These are phyloP conservation scores for Strongylocentrotus purpuratus DNA, from an alignment of 35 echinoderm and acorn worm genomes.

Conservation along the genomic window DNA sequence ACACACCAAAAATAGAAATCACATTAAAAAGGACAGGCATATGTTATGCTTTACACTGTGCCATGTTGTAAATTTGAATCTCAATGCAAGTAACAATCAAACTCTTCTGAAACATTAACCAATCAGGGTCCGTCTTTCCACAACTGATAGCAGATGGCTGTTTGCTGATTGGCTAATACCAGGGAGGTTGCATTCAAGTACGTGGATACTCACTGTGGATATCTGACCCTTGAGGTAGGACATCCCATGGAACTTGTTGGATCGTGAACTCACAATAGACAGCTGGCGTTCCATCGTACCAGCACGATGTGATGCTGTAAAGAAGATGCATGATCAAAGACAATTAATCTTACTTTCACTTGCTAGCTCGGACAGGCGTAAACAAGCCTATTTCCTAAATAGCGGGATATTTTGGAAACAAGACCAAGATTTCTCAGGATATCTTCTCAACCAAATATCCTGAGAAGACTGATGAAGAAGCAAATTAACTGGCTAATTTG, in stretches of 20 bases:
- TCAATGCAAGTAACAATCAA: not conserved
- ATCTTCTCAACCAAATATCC: no score
- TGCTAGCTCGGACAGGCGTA: no score
- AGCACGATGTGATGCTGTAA: conserved; percentile 38
- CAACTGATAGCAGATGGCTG: not conserved
- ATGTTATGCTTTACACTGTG: no score
- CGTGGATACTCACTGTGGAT: conserved; percentile 59
- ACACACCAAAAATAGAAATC: no score
- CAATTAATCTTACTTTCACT: not conserved
- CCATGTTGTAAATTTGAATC: not conserved
- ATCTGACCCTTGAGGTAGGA: conserved; percentile 59
- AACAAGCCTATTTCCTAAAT: no score
- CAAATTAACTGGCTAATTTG: no score
- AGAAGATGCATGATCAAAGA: not conserved
- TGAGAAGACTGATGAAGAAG: no score
- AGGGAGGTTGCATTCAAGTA: not conserved
- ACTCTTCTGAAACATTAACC: not conserved
- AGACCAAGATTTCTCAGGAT: no score
- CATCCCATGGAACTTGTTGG: conserved; percentile 60
- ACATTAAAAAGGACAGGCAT: no score
- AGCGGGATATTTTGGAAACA: no score
- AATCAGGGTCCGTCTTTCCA: not conserved
- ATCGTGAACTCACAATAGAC: conserved; percentile 62
- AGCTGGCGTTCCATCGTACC: conserved; percentile 61
- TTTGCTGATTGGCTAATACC: not conserved